Evolutionary conservation across 2,888 invertebrate species (phyloP), one percentile per base, ranked within the genome.

Genomic region (Teleiodes luculella): DNA sequence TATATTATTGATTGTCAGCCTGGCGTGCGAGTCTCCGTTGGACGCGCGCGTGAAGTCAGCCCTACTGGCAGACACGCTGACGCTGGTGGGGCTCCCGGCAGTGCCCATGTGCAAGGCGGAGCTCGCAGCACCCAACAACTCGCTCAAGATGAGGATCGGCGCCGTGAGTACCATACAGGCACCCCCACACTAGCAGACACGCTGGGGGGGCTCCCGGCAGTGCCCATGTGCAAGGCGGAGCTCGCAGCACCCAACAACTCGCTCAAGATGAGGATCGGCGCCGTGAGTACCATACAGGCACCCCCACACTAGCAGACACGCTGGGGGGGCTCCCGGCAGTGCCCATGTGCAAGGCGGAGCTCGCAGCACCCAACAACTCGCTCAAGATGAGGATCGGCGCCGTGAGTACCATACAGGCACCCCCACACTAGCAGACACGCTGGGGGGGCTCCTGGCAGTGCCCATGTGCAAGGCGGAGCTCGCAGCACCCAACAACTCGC

Each of bases 31-130:
- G 82, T 95, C 97, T 63, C 97, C 98, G 0, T 85, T 98, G 59
- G 98, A 98, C 83, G 94, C 97, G 41, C 94, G 97, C 70, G 93
- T 98, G 11, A 98, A 98, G 83, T 96, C 97, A 0, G 95, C 97
- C 2, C 92, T 98, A 78, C 87, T 98, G 66, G 94, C 97, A 1
- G 98, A 98, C 89, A 91, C 98, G 8, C 90, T 98, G 54, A 97
- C 97, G n/a, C 91, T 98, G 59, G 94, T 97, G 58, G 98, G 98
- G 37, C 91, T 97, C 51, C 95, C 96, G 0, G 96, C 95, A 0
- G 91, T 94, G 52, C 94, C 94, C 74, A 93, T 93, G 72, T 83
- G 92, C 66, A 89, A 93, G 60, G 56, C 63, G 0, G 85, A 83
- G 13, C 45, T 66, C 16, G 56, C 76, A 16, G 65, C 71, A n/a